These are phyloP conservation scores for Antedon mediterranea DNA, from an alignment of 53 echinoderm and acorn worm genomes.

Conservation along the genomic window DNA sequence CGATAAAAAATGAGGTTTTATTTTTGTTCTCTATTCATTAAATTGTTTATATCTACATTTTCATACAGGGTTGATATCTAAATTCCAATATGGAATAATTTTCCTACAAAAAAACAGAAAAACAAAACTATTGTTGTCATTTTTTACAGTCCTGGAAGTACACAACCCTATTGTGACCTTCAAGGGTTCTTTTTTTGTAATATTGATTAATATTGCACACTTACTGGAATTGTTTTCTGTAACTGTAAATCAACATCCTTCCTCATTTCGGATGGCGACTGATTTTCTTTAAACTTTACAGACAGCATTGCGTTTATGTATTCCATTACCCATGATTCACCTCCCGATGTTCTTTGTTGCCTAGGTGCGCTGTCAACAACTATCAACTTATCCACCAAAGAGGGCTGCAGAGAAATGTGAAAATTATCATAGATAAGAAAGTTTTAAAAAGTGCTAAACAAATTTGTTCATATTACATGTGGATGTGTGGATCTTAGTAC, in stretches of 20 bases:
- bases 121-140: too few relatives aligned
- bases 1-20: too few relatives aligned
- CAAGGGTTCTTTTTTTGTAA: not conserved
- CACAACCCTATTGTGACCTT: too few relatives aligned
- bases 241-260: conserved; percentile 36
- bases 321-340: conserved; percentile 9
- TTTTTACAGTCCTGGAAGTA: too few relatives aligned
- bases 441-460: too few relatives aligned
- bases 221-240: conserved; percentile 38
- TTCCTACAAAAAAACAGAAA: not conserved
- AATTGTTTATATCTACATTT: too few relatives aligned
- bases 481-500: too few relatives aligned
- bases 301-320: conserved; percentile 50
- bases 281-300: conserved; percentile 26
- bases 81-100: not conserved
- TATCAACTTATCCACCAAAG: conserved; percentile 59
- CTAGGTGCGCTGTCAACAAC: conserved; percentile 57
- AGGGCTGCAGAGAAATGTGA: conserved; percentile 36
- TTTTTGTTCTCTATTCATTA: too few relatives aligned
- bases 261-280: conserved; percentile 27
- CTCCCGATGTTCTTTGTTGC: not conserved
- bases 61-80: too few relatives aligned
- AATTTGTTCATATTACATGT: too few relatives aligned
- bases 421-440: too few relatives aligned
- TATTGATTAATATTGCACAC: not conserved